Evolutionary conservation across 2,113 vertebrate species (phyloP), one percentile per base, ranked within the genome.

Genomic region (Platichthys stellatus): DNA sequence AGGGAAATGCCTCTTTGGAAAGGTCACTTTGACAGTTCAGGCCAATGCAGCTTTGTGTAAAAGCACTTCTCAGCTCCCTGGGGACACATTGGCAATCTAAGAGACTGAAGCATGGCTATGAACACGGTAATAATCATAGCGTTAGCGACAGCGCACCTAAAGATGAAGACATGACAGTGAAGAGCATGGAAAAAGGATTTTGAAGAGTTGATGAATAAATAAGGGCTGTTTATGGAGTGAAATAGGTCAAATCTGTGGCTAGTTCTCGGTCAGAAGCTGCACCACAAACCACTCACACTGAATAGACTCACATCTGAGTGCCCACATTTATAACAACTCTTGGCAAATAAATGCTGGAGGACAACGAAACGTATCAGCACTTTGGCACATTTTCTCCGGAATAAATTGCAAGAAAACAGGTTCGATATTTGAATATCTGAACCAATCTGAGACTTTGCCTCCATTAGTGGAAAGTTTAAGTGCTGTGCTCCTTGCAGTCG

Each of bases 21-120:
- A 82, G 85, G 85, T 90, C 76, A 85, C 64, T 83, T 65, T 89
- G 78, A 73, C 75, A 61, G 78, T 43, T 75, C 21, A 43, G 66
- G 74, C 63, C 76, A 72, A 49, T 17, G 71, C 58, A 24, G 84
- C 53, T 78, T 80, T 66, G 74, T 63, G 69, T 67, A 79, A 86
- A 86, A 78, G 54, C 76, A 70, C 63, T 72, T 66, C 45, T 76
- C 76, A 3, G 18, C 67, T 85, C 85, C 70, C 69, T 0, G 17
- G 74, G 76, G 83, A 81, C 47, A 9, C 72, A 40, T 38, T n/a
- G 70, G 43, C 69, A 60, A 11, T 68, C 60, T 51, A 40, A 72
- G 62, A 40, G 69, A 63, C 40, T 45, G 5, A 35, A 54, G 63
- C 18, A 12, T 64, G 49, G 49, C 68, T n/a, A 43, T 26, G 66